Percentiles rank a stretch among this genome's conserved stretches.
Conservation (phyloP, 2,888 invertebrate species). For the Lottia gigantea region DNA sequence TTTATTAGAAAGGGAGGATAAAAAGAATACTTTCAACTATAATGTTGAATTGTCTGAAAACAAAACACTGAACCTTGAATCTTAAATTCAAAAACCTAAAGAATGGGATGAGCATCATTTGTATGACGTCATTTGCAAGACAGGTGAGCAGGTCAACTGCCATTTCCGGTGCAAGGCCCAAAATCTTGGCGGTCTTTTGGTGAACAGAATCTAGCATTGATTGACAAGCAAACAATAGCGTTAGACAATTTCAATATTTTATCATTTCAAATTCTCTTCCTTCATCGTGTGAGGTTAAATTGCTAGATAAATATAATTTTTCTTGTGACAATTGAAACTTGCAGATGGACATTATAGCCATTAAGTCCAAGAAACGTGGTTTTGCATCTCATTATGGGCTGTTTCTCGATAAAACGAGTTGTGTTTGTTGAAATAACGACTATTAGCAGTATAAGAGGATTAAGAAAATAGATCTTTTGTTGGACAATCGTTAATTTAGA, state of each 20-base stretch:
- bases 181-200: not conserved
- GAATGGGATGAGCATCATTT: not conserved
- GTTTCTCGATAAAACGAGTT: not conserved
- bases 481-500: not conserved
- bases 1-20: not conserved
- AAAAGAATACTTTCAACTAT: not conserved
- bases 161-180: not conserved
- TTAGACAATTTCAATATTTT: too few relatives aligned
- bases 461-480: constrained; percentile 10
- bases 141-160: not conserved
- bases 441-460: constrained; percentile 4
- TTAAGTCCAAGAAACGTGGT: not conserved
- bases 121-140: constrained; percentile 1
- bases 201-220: not conserved
- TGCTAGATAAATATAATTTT: too few relatives aligned
- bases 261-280: too few relatives aligned
- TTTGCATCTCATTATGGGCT: constrained; percentile 8
- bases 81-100: not conserved
- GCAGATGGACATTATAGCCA: constrained; percentile 8
- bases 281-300: too few relatives aligned
- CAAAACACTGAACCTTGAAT: too few relatives aligned
- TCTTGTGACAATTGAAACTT: not conserved
- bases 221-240: too few relatives aligned
- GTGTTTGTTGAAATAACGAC: not conserved
- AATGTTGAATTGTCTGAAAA: too few relatives aligned